Evolutionary conservation across 1,140 invertebrate genomes (phyloP).

Genomic region (Zaprionus camerounensis): DNA sequence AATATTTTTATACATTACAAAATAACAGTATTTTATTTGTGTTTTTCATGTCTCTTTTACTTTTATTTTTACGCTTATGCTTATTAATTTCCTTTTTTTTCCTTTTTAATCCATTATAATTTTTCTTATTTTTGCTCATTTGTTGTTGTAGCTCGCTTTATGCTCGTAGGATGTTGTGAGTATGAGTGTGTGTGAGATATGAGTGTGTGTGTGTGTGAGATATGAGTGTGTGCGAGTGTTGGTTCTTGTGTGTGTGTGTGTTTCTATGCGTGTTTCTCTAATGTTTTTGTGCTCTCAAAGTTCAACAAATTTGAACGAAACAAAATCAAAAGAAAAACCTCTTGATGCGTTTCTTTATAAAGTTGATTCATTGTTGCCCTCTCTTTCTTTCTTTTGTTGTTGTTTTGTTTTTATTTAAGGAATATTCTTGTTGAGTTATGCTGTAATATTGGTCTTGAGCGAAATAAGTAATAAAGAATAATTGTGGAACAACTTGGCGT

Average conservation of each 20-base stretch:
- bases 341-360: slow-evolving; percentile 13
- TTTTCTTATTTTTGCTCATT: slow-evolving; percentile 67
- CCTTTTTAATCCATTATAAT: slow-evolving; percentile 26
- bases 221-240: slow-evolving; percentile 40
- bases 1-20: slow-evolving; percentile 84
- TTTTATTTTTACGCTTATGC: slow-evolving; percentile 68
- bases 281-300: slow-evolving; percentile 70
- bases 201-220: slow-evolving; percentile 32
- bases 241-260: slow-evolving; percentile 28
- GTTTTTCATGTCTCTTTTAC: slow-evolving; percentile 53
- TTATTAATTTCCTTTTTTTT: slow-evolving; percentile 68
- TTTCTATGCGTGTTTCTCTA: slow-evolving; percentile 57
- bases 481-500: slow-evolving; percentile 49
- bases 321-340: slow-evolving; percentile 36
- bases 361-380: background rate
- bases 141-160: slow-evolving; percentile 75
- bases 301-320: slow-evolving; percentile 55
- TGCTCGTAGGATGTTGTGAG: slow-evolving; percentile 45
- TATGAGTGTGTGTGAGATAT: slow-evolving; percentile 34
- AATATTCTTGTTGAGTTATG: slow-evolving; percentile 39
- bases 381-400: background rate
- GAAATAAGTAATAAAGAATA: slow-evolving; percentile 47
- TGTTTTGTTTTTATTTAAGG: slow-evolving; percentile 31
- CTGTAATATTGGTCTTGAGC: slow-evolving; percentile 52
- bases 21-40: slow-evolving; percentile 83